Conservation (phyloP, 2,113 vertebrate species). For the Vidua chalybeata region DNA sequence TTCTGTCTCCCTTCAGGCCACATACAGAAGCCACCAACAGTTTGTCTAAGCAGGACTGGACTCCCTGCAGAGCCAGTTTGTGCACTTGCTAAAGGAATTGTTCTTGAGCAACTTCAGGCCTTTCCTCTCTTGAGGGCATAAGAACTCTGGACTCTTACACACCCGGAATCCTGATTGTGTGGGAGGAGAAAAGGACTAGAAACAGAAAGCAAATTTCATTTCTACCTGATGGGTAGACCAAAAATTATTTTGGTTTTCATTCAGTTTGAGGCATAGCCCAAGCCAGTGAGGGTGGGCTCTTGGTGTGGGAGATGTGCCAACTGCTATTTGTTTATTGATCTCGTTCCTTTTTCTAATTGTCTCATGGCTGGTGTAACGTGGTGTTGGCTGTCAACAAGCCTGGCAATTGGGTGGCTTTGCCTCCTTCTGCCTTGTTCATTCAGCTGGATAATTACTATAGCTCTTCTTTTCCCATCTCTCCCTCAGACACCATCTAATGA, state of each 20-base stretch:
- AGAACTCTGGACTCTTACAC: conserved; percentile 52
- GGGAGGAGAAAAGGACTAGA: conserved; percentile 34
- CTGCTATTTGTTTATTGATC: conserved; percentile 35
- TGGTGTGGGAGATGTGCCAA: neutral
- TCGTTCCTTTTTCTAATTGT: neutral
- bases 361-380: neutral
- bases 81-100: conserved; percentile 58
- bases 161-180: neutral
- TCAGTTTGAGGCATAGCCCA: conserved; percentile 3
- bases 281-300: neutral
- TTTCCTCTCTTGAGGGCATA: conserved; percentile 63
- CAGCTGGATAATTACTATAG: neutral
- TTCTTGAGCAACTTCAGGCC: conserved; percentile 61
- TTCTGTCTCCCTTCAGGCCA: conserved; percentile 49
- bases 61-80: conserved; percentile 68
- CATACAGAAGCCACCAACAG: conserved; percentile 25
- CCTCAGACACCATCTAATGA: neutral
- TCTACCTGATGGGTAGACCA: conserved; percentile 17
- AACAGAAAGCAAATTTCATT: conserved; percentile 16
- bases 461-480: neutral
- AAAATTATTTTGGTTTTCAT: neutral
- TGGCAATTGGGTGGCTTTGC: conserved; percentile 39
- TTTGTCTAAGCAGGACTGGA: conserved; percentile 46
- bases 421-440: conserved; percentile 1
- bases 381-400: conserved; percentile 22